Conservation (phyloP, 1,140 invertebrate genomes). For the Pseudomyrmex cubaensis region DNA sequence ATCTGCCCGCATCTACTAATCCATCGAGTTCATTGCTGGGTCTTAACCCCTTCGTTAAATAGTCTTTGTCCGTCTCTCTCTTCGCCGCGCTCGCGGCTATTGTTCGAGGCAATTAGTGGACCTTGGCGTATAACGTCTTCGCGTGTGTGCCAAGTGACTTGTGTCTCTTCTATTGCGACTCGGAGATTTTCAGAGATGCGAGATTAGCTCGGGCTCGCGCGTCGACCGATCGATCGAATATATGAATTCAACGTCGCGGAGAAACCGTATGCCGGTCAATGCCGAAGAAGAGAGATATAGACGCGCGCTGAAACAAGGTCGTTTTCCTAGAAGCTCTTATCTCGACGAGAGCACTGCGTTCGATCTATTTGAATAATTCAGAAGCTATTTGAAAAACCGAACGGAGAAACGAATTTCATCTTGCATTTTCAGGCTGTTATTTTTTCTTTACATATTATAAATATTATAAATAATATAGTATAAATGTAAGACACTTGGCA, state of each 20-base stretch:
- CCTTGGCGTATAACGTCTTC: conserved; percentile 69
- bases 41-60: conserved; percentile 62
- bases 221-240: conserved; percentile 23
- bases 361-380: too few species aligned
- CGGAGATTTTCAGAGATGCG: conserved; percentile 34
- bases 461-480: too few species aligned
- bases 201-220: conserved; percentile 19
- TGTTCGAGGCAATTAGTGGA: conserved; percentile 70
- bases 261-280: conserved; percentile 45
- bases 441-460: too few species aligned
- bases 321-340: too few species aligned
- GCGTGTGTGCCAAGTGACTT: conserved; percentile 47
- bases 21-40: conserved; percentile 70
- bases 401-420: too few species aligned
- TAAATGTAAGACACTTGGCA: too few species aligned
- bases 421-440: too few species aligned
- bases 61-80: conserved; percentile 65
- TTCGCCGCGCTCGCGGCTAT: conserved; percentile 48
- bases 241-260: conserved; percentile 11
- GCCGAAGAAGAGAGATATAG: neutral
- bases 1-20: conserved; percentile 51
- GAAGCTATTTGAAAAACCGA: too few species aligned
- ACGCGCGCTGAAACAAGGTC: neutral
- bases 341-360: too few species aligned
- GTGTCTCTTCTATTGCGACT: conserved; percentile 42